Percentiles rank a stretch among this genome's conserved stretches.
phyloP scores from a whole-genome alignment of 2,888 invertebrate species.

The Clostera curtula region DNA sequence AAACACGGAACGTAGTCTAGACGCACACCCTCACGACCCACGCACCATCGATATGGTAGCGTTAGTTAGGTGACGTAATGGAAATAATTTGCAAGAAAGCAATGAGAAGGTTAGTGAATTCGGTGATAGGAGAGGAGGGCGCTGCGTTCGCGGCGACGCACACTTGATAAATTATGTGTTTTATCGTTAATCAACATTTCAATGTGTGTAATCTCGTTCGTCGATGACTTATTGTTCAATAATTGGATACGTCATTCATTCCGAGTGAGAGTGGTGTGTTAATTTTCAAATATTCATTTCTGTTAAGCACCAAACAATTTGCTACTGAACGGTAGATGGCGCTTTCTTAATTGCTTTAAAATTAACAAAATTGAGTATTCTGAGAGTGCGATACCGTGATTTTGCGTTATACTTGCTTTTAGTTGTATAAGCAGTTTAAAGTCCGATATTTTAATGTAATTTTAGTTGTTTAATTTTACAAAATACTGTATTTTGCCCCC shows the following conservation, averaged over 20 bases:
- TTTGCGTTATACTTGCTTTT: conserved; percentile 61
- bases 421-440: conserved; percentile 59
- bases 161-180: conserved; percentile 29
- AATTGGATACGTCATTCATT: conserved; percentile 50
- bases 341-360: conserved; percentile 30
- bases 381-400: conserved; percentile 65
- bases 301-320: conserved; percentile 18
- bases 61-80: conserved; percentile 47
- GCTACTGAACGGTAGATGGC: conserved; percentile 35
- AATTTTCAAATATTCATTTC: conserved; percentile 25
- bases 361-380: conserved; percentile 38
- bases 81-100: conserved; percentile 49
- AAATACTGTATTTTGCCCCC: conserved; percentile 72
- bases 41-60: conserved; percentile 30
- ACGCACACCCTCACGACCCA: conserved; percentile 51
- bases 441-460: conserved; percentile 65
- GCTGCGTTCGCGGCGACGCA: conserved; percentile 27
- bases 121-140: conserved; percentile 44
- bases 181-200: conserved; percentile 43
- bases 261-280: conserved; percentile 36
- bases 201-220: conserved; percentile 50
- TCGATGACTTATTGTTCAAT: conserved; percentile 48
- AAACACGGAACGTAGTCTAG: conserved; percentile 24
- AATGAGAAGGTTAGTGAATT: conserved; percentile 72
- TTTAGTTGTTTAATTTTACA: conserved; percentile 67